Base-by-base conservation (phyloP, 2,888 invertebrate genomes). In the Tipula lateralis region DNA sequence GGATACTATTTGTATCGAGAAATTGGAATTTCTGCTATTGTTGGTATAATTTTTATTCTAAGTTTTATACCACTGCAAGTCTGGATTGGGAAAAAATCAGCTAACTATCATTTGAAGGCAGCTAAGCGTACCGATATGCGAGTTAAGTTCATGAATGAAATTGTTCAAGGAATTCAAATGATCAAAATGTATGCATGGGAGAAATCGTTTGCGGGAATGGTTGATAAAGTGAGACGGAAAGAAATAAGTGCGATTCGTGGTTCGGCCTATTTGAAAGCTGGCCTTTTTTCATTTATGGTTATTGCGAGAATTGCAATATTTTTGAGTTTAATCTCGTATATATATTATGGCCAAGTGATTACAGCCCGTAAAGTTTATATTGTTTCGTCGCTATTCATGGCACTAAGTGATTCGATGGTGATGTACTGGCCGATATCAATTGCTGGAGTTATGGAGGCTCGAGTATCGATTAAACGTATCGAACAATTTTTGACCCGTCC, bases 141-240 rank as follows among this genome's bases (percentile, higher is more conserved):
- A 4, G 95, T 98, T 1, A 91, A 96, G 29, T 89, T 97, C 0
- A 97, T 98, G 96, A 96, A 95, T 88, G 98, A 97, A 89, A 94
- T 96, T 0, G 94, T 97, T 44, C 93, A 93, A 85, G 96, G 96
- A 1, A 95, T 97, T 87, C 93, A 95, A 85, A 95, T 96, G 0
- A 95, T 97, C 86, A 97, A 97, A 89, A 96, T 96, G 96, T 96
- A 96, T 88, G 95, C 96, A 0, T 97, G 96, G 94, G 97, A 97
- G 89, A 93, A 93, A 50, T 95, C 95, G 0, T 96, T 96, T 88
- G 93, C 93, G 0, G 91, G 92, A 44, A 91, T 96, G 36, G 94
- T 97, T 7, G 93, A 93, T 5, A 91, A 93, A 44, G 94, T 96
- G 0, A 91, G 97, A 87, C 92, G 94, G 86, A 94, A 93, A 88